phyloP scores from a whole-genome alignment of 1,140 invertebrate genomes.

The Nasonia giraulti region DNA sequence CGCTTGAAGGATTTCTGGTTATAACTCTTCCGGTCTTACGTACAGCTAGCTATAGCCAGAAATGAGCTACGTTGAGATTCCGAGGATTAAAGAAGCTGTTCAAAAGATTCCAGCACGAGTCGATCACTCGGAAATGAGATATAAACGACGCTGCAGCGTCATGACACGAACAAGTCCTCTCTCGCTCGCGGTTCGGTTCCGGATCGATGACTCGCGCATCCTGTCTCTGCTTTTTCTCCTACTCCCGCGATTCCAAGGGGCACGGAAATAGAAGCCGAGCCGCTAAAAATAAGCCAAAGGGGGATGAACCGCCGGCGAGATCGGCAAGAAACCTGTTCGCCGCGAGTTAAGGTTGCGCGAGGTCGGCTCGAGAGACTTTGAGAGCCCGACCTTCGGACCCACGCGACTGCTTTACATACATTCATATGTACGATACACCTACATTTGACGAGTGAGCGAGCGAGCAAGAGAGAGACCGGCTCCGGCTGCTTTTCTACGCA shows the following conservation, averaged over 20 bases:
- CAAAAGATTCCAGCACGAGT: not conserved
- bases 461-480: not conserved
- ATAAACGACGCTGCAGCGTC: not conserved
- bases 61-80: not conserved
- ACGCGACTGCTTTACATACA: constrained; percentile 40
- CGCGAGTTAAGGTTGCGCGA: constrained; percentile 12
- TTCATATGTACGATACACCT: constrained; percentile 1
- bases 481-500: too few relatives aligned
- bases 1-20: constrained; percentile 49
- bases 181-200: constrained; percentile 49
- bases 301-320: constrained; percentile 32
- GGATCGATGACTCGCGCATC: constrained; percentile 62
- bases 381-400: constrained; percentile 44
- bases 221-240: constrained; percentile 31
- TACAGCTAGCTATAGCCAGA: not conserved
- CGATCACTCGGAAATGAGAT: not conserved
- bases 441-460: not conserved
- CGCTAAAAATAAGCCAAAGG: constrained; percentile 9
- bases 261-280: constrained; percentile 11
- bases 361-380: too few relatives aligned
- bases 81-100: too few relatives aligned
- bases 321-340: constrained; percentile 43
- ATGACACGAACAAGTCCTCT: constrained; percentile 35
- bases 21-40: constrained; percentile 47
- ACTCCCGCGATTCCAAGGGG: too few relatives aligned